A percentile compares a stretch with the other conserved stretches of the same genome.
Evolutionary conservation across 2,113 vertebrate genomes (phyloP).

Genomic region (Propithecus coquereli): DNA sequence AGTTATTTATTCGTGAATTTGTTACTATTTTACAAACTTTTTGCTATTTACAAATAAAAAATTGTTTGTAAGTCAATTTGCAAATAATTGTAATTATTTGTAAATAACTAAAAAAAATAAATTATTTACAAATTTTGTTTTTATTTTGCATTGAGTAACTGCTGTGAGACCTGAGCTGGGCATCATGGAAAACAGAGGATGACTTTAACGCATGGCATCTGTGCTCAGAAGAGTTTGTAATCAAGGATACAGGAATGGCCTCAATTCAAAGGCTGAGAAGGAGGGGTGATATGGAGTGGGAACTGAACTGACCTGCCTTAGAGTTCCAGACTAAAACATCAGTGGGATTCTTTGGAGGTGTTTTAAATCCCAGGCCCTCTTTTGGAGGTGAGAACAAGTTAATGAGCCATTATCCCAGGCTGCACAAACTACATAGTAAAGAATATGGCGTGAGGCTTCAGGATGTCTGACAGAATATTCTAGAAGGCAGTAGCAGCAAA

Average conservation of each 20-base stretch:
- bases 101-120: neutral
- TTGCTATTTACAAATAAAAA: slow-evolving; percentile 7
- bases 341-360: neutral
- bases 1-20: neutral
- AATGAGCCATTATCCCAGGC: neutral
- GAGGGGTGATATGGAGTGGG: neutral
- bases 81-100: neutral
- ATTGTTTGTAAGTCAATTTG: neutral
- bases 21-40: neutral
- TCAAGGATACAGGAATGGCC: neutral
- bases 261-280: neutral
- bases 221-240: neutral
- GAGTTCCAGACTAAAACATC: neutral
- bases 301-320: neutral
- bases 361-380: neutral
- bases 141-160: neutral
- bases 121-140: neutral
- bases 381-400: neutral
- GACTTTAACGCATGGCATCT: neutral
- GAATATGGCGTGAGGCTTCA: neutral
- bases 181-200: neutral
- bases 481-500: neutral
- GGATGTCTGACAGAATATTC: neutral
- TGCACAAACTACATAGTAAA: neutral
- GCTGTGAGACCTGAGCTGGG: neutral